Evolutionary conservation across 2,888 invertebrate species (phyloP), one percentile per base, ranked within the genome.

Genomic region (Chirona hameri): DNA sequence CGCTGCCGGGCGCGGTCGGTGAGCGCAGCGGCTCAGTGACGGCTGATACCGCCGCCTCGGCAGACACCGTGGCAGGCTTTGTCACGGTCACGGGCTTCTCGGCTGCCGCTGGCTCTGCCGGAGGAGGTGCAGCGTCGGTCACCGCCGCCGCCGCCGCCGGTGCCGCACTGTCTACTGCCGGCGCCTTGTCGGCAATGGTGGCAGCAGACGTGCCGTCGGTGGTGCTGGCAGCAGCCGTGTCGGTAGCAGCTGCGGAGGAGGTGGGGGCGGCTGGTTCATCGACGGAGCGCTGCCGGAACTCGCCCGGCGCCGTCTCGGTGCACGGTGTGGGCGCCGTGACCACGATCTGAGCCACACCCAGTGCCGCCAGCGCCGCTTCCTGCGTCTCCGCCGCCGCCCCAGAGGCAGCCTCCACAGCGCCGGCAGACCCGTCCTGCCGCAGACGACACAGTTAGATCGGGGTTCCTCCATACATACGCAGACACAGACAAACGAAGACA

Each of bases 251-350:
- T 52, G 52, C 5, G 52, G 52, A 52, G 39, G 39, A 39, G 39
- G 39, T 39, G 39, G 39, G 39, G 4, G 39, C 39, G 7, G 52
- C 52, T 12, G 52, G 52, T 18, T 52, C 52, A 12, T 52, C 52
- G 52, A 52, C 52, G 7, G 52, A 52, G 52, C 52, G 81, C 31
- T 76, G 83, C 15, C 79, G 83, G 76, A 81, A 76, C 7, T 82
- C 84, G 31, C 72, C 81, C 0, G 82, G 82, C 18, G 83, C 83
- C 69, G 83, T 83, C 69, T 84, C 84, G 21, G 48, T 29, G n/a
- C 83, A 95, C 79, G 97, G 97, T 79, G 97, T 97, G 85, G 97
- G 96, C 82, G 96, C 96, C 81, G 96, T 97, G 88, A 97, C 96
- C 83, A 96, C 95, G 86, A 97, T 96, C 88, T 95, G 84, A 18